These are phyloP conservation scores for Gymnothorax javanicus DNA, from an alignment of 2,797 vertebrate species.

Conservation along the genomic window DNA sequence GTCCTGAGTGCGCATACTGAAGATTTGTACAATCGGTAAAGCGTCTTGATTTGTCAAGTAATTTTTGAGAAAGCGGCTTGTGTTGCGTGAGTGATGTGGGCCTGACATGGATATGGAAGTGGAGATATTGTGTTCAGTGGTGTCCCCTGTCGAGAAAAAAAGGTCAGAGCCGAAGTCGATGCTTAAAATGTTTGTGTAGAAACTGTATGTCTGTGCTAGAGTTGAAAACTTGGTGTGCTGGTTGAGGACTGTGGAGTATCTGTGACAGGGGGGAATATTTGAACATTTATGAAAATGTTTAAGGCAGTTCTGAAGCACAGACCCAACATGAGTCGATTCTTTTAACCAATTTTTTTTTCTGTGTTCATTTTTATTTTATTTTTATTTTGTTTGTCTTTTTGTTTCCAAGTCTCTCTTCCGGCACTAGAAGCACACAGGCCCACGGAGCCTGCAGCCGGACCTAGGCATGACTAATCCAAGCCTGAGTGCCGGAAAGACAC, in stretches of 20 bases:
- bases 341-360: constrained; percentile 62
- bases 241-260: not conserved
- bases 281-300: not conserved
- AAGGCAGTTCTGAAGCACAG: constrained; percentile 63
- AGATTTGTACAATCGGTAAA: not conserved
- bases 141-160: not conserved
- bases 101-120: not conserved
- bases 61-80: not conserved
- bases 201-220: not conserved
- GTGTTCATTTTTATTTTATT: constrained; percentile 69
- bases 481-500: constrained; percentile 66
- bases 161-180: not conserved
- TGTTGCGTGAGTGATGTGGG: not conserved
- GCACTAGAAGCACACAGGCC: constrained; percentile 74
- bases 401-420: constrained; percentile 74
- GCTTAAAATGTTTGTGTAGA: not conserved
- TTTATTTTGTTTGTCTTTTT: constrained; percentile 49
- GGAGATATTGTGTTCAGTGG: not conserved
- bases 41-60: not conserved
- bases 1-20: not conserved
- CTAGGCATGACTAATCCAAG: constrained; percentile 77
- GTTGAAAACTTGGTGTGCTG: constrained; percentile 1
- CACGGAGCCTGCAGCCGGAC: constrained; percentile 75
- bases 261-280: not conserved
- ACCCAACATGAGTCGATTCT: constrained; percentile 37